These are phyloP conservation scores for Leucozona laternaria DNA, from an alignment of 2,888 invertebrate genomes.

Conservation along the genomic window DNA sequence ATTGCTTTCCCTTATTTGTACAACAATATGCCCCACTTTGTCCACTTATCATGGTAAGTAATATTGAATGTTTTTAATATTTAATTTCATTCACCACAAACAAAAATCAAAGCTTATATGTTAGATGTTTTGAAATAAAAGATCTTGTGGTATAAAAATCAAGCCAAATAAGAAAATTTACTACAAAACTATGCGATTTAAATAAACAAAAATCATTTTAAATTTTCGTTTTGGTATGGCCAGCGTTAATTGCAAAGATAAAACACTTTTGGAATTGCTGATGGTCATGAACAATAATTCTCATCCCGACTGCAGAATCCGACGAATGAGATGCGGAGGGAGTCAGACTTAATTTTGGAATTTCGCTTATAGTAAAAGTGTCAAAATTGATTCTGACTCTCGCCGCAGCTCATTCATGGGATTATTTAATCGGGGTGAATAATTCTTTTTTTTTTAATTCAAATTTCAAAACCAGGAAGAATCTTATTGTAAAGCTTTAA, in stretches of 20 bases:
- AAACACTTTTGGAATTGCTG: constrained; percentile 85
- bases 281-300: constrained; percentile 85
- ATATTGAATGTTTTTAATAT: not conserved
- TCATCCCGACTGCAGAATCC: no score
- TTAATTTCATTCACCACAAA: constrained; percentile 59
- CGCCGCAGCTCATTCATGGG: no score
- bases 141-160: constrained; percentile 79
- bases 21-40: constrained; percentile 99
- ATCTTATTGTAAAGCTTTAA: not conserved
- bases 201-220: constrained; percentile 66
- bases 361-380: no score
- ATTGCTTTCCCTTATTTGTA: constrained; percentile 99
- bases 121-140: constrained; percentile 21
- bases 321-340: no score
- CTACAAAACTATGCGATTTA: constrained; percentile 86
- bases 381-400: no score
- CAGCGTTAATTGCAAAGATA: constrained; percentile 83
- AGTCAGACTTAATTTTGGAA: no score
- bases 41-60: constrained; percentile 98
- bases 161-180: constrained; percentile 83
- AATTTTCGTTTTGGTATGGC: constrained; percentile 85
- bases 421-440: no score
- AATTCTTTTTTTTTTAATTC: no score
- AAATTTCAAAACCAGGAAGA: no score
- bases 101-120: constrained; percentile 30